These are phyloP conservation scores for Perodicticus potto DNA, from an alignment of 2,797 vertebrate genomes.

Conservation along the genomic window DNA sequence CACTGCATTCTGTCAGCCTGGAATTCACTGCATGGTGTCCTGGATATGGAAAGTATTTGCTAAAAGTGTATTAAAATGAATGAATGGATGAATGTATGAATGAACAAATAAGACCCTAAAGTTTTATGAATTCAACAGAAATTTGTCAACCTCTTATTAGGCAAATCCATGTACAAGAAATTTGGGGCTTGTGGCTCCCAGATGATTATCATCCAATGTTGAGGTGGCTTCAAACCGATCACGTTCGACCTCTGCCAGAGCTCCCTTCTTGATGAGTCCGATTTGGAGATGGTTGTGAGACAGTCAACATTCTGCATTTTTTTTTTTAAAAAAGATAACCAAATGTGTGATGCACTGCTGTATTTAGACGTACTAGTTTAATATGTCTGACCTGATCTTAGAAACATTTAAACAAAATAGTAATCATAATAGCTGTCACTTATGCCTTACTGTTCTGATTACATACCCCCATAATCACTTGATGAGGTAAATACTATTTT, in stretches of 20 bases:
- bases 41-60: not conserved
- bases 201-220: not conserved
- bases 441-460: not conserved
- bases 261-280: not conserved
- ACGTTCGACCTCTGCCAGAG: not conserved
- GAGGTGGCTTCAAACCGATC: not conserved
- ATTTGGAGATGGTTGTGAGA: not conserved
- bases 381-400: not conserved
- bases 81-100: not conserved
- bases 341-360: not conserved
- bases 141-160: not conserved
- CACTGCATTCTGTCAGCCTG: not conserved
- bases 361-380: not conserved
- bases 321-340: not conserved
- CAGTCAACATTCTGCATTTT: not conserved
- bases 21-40: not conserved
- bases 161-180: not conserved
- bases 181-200: too few species aligned
- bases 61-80: not conserved
- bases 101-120: not conserved
- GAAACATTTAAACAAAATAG: not conserved
- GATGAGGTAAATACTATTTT: not conserved
- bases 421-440: not conserved
- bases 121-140: conserved; percentile 15
- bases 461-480: not conserved